Evolutionary conservation across 2,888 invertebrate genomes (phyloP), one percentile per base, ranked within the genome.

Genomic region (Agrypnus murinus): DNA sequence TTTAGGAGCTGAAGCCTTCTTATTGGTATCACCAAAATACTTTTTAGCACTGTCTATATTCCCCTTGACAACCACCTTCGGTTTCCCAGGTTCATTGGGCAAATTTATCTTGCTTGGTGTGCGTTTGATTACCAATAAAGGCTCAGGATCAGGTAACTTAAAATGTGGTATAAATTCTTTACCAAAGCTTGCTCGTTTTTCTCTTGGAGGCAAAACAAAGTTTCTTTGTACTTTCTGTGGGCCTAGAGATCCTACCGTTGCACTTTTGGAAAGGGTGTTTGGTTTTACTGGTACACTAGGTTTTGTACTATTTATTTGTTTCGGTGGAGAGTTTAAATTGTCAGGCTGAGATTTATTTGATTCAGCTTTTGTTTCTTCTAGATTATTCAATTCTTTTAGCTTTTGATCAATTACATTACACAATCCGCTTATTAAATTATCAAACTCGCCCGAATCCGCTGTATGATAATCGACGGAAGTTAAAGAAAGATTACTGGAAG

Each of bases 21-120:
- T 77, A n/a, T 36, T 48, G 7, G 43, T 53, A 40, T 80, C 80
- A 0, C 86, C 86, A 74, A 86, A 86, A 79, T 86, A 86, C 77
- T 86, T 86, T 71, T 82, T 84, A 12, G 83, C 82, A 63, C 74
- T 74, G 46, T 81, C 81, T 34, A 82, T 73, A 63, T 81, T 81
- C 0, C 81, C 75, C 64, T 84, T 83, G 1, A 86, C 79, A 1
- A 84, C 83, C 0, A 86, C 83, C 77, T 83, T 84, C 1, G 86
- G 86, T 75, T 86, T 86, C 0, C 82, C 81, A 10, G 82, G 78
- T 74, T 85, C 85, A 73, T 83, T 82, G 0, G 85, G 85, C 55
- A 86, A 63, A 67, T 80, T 82, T 63, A 86, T 81, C 80, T 86
- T 86, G 69, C 84, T 85, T 0, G 86, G 86, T 0, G 86, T 86